phyloP scores from a whole-genome alignment of 2,797 vertebrate species.

The Sebastes nivosus region DNA sequence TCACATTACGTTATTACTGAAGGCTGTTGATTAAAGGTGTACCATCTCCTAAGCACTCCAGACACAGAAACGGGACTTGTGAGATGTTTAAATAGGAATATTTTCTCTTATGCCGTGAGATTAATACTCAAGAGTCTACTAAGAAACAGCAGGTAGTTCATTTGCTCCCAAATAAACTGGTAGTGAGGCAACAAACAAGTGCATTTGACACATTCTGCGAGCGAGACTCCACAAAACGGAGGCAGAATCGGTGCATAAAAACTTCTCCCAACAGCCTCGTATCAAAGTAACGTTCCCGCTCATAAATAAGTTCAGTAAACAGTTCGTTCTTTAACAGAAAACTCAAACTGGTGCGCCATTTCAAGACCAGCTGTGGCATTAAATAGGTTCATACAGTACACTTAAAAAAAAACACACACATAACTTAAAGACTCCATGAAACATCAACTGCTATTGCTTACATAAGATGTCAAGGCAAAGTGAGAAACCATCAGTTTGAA shows the following conservation, averaged over 20 bases:
- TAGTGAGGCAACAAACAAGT: conserved; percentile 42
- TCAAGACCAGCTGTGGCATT: conserved; percentile 57
- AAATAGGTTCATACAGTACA: conserved; percentile 47
- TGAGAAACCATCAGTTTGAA: neutral
- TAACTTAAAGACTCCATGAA: conserved; percentile 12
- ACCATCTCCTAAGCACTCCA: conserved; percentile 28
- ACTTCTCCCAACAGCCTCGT: neutral
- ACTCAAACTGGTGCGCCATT: conserved; percentile 19
- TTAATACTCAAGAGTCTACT: conserved; percentile 42
- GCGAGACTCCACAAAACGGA: conserved; percentile 56
- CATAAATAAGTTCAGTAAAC: conserved; percentile 72
- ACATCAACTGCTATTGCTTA: conserved; percentile 34
- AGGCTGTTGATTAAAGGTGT: conserved; percentile 36
- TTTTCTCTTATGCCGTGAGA: conserved; percentile 14
- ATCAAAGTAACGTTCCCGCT: conserved; percentile 29
- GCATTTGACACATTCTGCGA: conserved; percentile 33
- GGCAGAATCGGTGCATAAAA: conserved; percentile 28
- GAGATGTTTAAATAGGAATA: conserved; percentile 31
- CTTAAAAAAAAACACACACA: neutral
- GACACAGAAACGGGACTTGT: conserved; percentile 9
- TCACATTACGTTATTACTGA: conserved; percentile 61
- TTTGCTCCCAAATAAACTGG: conserved; percentile 39
- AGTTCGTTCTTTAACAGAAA: conserved; percentile 66
- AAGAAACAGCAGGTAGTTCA: conserved; percentile 54
- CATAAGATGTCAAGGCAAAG: conserved; percentile 25